Evolutionary conservation across 2,113 vertebrate genomes (phyloP).

Genomic region (Danionella cerebrum): DNA sequence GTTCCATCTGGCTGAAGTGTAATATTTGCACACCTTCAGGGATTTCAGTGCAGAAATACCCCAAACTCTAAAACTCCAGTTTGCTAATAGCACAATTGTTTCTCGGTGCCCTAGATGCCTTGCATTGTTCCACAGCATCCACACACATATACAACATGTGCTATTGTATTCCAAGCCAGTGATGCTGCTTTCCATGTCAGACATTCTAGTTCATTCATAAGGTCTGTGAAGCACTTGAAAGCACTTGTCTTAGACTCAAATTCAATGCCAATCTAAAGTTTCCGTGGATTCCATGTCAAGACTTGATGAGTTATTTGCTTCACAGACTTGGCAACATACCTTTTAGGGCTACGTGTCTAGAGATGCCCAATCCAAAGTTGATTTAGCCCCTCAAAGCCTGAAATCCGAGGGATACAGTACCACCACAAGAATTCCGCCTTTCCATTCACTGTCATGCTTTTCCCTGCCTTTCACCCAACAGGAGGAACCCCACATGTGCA

Average conservation of each 20-base stretch:
- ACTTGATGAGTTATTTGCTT: slow-evolving; percentile 54
- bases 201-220: slow-evolving; percentile 52
- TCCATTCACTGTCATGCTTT: slow-evolving; percentile 60
- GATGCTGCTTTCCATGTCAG: slow-evolving; percentile 59
- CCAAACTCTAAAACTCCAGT: not conserved
- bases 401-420: slow-evolving; percentile 53
- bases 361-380: slow-evolving; percentile 32
- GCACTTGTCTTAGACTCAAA: slow-evolving; percentile 35
- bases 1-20: slow-evolving; percentile 51
- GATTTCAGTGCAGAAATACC: slow-evolving; percentile 33
- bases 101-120: slow-evolving; percentile 29
- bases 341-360: slow-evolving; percentile 52
- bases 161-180: slow-evolving; percentile 34
- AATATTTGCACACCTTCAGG: slow-evolving; percentile 47
- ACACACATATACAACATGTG: slow-evolving; percentile 43
- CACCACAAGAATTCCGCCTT: slow-evolving; percentile 50
- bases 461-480: slow-evolving; percentile 65
- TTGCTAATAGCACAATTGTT: not conserved
- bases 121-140: slow-evolving; percentile 33
- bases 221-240: slow-evolving; percentile 63
- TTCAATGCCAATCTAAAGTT: not conserved
- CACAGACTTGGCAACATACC: slow-evolving; percentile 59
- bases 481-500: slow-evolving; percentile 61
- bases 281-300: slow-evolving; percentile 20
- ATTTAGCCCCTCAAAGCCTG: slow-evolving; percentile 56